Conservation (phyloP, 2,113 vertebrate species). For the Macquaria ambigua region DNA sequence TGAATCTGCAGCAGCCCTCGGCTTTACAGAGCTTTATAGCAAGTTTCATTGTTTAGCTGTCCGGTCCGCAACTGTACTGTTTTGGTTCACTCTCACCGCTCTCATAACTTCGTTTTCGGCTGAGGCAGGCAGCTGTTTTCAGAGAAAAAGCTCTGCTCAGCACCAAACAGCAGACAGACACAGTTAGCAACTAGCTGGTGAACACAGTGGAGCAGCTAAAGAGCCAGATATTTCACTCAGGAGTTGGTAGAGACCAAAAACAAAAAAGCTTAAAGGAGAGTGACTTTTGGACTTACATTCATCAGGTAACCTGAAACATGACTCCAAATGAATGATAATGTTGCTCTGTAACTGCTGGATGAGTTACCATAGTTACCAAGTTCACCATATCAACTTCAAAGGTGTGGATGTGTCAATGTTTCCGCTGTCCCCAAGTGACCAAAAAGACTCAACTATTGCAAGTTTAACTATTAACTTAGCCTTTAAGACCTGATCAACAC, state of each 20-base stretch:
- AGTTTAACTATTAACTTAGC: neutral
- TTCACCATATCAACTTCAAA: neutral
- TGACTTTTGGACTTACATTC: neutral
- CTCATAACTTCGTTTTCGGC: neutral
- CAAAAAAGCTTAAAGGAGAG: neutral
- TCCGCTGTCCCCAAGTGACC: neutral
- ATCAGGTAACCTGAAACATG: neutral
- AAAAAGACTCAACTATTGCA: neutral
- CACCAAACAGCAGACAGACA: neutral
- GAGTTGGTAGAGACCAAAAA: neutral
- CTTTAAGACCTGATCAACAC: neutral
- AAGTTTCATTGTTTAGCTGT: neutral
- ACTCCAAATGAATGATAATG: neutral
- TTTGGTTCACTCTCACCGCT: too few relatives aligned
- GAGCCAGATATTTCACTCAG: neutral
- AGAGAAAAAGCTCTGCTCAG: neutral
- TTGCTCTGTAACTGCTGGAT: neutral
- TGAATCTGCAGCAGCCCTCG: neutral
- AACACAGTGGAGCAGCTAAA: neutral
- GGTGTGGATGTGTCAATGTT: neutral
- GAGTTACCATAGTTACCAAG: neutral
- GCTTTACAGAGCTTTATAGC: neutral
- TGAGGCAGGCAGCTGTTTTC: neutral
- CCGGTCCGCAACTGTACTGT: neutral
- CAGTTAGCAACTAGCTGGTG: neutral